These are phyloP conservation scores for Aphodius sticticus DNA, from an alignment of 2,888 invertebrate genomes.

Conservation along the genomic window DNA sequence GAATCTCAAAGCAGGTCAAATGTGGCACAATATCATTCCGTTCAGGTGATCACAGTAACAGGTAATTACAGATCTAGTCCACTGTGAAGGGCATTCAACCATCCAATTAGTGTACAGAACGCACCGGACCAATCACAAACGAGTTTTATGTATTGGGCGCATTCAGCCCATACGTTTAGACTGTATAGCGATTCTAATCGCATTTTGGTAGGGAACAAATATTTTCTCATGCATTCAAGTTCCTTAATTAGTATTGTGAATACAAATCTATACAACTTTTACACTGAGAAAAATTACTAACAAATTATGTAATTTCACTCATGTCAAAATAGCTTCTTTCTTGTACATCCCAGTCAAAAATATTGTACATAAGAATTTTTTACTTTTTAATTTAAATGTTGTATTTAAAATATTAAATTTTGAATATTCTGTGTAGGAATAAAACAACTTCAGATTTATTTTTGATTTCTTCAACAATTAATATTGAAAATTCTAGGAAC, in stretches of 20 bases:
- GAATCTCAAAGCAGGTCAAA: constrained; percentile 1
- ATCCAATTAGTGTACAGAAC: constrained; percentile 10
- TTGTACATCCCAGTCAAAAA: no score
- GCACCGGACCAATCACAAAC: not conserved
- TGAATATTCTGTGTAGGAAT: no score
- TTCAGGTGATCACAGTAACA: constrained; percentile 9
- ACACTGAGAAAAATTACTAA: no score
- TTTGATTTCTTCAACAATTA: no score
- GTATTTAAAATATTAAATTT: no score
- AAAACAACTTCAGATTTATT: no score
- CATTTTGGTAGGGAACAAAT: not conserved
- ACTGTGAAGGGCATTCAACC: constrained; percentile 17
- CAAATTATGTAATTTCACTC: no score
- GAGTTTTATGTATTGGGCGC: not conserved
- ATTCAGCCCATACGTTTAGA: not conserved
- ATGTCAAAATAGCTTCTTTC: no score
- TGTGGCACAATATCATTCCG: constrained; percentile 14
- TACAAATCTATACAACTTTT: no score
- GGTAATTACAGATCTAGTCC: constrained; percentile 19
- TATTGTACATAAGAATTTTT: no score
- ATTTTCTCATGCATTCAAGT: not conserved
- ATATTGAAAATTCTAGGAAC: no score
- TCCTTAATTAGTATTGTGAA: not conserved
- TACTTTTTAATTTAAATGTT: no score
- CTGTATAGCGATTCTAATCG: not conserved